phyloP scores from a whole-genome alignment of 2,888 invertebrate species.

The Mechanitis mazaeus region DNA sequence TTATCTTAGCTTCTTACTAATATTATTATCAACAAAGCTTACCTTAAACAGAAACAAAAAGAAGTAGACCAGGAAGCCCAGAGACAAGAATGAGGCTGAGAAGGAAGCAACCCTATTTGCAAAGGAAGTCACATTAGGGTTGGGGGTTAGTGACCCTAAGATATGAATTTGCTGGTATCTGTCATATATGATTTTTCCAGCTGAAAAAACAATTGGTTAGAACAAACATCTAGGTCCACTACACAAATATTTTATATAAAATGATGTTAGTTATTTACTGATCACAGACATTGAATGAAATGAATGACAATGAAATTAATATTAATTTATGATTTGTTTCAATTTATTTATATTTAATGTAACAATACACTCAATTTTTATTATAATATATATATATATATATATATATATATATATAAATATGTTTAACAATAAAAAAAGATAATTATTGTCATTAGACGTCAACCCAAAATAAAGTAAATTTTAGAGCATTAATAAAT shows the following conservation, averaged over 20 bases:
- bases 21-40: constrained; percentile 32
- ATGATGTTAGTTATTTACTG: background rate
- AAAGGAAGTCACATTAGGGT: constrained; percentile 67
- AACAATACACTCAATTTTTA: no score
- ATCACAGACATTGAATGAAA: no score
- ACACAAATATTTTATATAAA: background rate
- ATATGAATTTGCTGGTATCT: constrained; percentile 78
- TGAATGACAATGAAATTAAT: no score
- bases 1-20: no score
- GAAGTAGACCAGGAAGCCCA: constrained; percentile 80
- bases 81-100: constrained; percentile 58
- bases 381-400: no score
- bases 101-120: constrained; percentile 67
- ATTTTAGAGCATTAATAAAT: no score
- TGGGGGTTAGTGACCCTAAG: constrained; percentile 68
- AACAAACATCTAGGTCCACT: constrained; percentile 6
- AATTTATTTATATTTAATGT: no score
- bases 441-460: no score
- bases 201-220: constrained; percentile 61
- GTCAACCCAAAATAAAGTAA: no score
- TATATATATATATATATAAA: no score
- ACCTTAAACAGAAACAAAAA: constrained; percentile 69
- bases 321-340: no score
- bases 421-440: no score
- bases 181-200: constrained; percentile 78